Conservation (phyloP, 1,140 invertebrate species). For the Brachionus rubens region DNA sequence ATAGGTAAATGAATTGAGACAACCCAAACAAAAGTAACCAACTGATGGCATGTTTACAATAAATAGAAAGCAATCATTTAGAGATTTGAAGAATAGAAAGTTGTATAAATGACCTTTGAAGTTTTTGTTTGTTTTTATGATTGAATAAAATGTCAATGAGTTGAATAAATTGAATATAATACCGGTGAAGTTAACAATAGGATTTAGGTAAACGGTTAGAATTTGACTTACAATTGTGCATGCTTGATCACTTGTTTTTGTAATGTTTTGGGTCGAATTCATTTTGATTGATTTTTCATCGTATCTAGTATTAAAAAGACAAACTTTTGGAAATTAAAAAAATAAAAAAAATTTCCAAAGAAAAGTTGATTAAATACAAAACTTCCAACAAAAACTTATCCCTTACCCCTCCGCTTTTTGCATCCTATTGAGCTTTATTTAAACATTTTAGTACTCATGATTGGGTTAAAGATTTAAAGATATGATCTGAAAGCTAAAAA, state of each 20-base stretch:
- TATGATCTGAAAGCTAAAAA: too few species aligned
- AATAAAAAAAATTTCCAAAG: too few species aligned
- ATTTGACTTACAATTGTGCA: constrained; percentile 5
- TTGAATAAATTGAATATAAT: neutral
- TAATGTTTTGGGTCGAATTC: neutral
- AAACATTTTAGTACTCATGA: too few species aligned
- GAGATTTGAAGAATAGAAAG: neutral
- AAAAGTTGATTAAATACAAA: too few species aligned
- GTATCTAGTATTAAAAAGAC: too few species aligned
- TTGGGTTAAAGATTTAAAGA: too few species aligned
- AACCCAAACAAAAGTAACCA: constrained; percentile 5
- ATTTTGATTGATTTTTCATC: neutral
- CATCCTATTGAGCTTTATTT: too few species aligned
- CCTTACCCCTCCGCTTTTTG: too few species aligned
- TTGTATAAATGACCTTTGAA: neutral
- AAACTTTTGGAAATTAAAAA: too few species aligned
- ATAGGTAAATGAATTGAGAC: neutral
- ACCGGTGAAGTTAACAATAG: neutral
- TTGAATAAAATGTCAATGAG: constrained; percentile 15
- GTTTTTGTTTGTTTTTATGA: constrained; percentile 3
- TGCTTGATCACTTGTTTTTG: neutral
- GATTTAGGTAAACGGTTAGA: neutral
- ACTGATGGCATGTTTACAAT: neutral
- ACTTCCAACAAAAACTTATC: too few species aligned
- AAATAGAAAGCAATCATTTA: constrained; percentile 6